A percentile compares a stretch with the other conserved stretches of the same genome.
Conservation (phyloP, 1,140 invertebrate genomes). For the Drosophila cardini region DNA sequence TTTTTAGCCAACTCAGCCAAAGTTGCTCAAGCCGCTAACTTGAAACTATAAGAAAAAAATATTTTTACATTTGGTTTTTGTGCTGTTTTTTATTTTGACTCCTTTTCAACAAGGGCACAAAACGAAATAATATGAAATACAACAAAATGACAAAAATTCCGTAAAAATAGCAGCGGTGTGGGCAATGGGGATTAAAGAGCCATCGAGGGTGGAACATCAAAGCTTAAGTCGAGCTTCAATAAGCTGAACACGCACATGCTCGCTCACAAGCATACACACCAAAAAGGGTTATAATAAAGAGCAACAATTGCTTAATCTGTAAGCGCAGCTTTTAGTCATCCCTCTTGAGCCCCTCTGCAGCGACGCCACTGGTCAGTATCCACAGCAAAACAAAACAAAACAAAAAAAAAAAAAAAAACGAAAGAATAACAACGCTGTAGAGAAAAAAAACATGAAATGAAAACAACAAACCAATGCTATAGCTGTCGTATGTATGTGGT, state of each 20-base stretch:
- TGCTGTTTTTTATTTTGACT: slow-evolving; percentile 73
- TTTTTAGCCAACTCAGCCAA: slow-evolving; percentile 81
- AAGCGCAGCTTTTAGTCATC: slow-evolving; percentile 16
- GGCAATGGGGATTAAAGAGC: slow-evolving; percentile 3
- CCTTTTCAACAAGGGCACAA: slow-evolving; percentile 64
- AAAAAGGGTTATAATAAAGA: neutral
- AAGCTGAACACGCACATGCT: neutral
- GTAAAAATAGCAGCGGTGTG: slow-evolving; percentile 52
- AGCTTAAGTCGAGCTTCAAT: slow-evolving; percentile 6
- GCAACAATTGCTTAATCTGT: slow-evolving; percentile 12
- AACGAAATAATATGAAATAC: slow-evolving; percentile 36
- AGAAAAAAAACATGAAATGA: slow-evolving; percentile 70
- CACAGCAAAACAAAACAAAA: slow-evolving; percentile 78
- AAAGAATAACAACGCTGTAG: slow-evolving; percentile 78
- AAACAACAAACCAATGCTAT: slow-evolving; percentile 70
- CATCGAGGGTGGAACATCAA: neutral
- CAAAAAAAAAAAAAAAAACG: slow-evolving; percentile 82
- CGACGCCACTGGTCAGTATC: slow-evolving; percentile 54
- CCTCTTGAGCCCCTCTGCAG: slow-evolving; percentile 2
- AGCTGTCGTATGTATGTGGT: slow-evolving; percentile 35
- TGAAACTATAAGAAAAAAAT: slow-evolving; percentile 57
- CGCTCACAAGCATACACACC: neutral
- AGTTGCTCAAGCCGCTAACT: slow-evolving; percentile 80
- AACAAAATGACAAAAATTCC: slow-evolving; percentile 70
- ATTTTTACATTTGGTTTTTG: slow-evolving; percentile 79